These are phyloP conservation scores for Homarus gammarus DNA, from an alignment of 2,888 invertebrate species.

Conservation along the genomic window DNA sequence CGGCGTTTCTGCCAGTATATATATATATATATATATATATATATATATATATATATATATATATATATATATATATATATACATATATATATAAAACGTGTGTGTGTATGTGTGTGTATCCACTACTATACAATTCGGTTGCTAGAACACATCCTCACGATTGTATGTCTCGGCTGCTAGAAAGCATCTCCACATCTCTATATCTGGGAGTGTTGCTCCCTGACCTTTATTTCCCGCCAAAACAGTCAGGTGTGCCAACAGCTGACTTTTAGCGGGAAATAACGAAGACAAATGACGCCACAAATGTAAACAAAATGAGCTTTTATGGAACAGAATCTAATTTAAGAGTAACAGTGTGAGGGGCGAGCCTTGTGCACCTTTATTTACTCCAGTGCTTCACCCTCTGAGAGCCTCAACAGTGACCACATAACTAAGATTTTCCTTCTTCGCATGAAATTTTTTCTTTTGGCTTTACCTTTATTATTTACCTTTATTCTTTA, in stretches of 20 bases:
- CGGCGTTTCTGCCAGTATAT: background rate
- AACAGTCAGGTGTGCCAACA: conserved; percentile 6
- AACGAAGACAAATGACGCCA: conserved; percentile 27
- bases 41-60: conserved; percentile 28
- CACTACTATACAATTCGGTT: no score
- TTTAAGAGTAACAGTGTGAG: background rate
- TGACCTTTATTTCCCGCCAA: background rate
- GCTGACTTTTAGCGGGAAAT: conserved; percentile 49
- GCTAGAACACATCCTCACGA: background rate
- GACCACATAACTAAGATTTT: no score
- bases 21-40: conserved; percentile 28
- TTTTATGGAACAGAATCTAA: conserved; percentile 20
- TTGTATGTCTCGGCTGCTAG: background rate
- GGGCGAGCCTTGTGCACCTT: background rate
- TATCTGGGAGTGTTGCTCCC: background rate
- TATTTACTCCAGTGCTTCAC: background rate
- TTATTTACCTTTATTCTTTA: no score
- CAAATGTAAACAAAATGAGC: conserved; percentile 38
- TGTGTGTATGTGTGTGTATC: background rate
- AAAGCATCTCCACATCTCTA: background rate
- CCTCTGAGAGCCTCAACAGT: no score
- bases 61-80: background rate
- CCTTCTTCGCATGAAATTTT: no score
- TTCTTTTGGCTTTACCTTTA: no score
- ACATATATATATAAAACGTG: no score